Base-by-base conservation (phyloP, 2,797 vertebrate genomes). In the Scomberomorus guttatus region DNA sequence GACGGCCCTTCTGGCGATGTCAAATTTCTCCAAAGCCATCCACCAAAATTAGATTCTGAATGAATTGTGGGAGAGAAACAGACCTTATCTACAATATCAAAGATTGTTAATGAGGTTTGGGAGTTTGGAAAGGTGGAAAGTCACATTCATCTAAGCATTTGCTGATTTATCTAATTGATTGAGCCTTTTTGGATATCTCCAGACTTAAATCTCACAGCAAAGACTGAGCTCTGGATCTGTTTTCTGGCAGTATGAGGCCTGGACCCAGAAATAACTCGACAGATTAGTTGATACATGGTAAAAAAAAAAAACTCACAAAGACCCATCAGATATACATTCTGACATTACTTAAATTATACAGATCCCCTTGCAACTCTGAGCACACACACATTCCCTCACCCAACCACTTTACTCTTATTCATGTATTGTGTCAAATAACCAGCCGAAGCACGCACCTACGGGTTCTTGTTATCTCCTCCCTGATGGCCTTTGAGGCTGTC, bases 401-500 rank as follows among this genome's bases (percentile, higher is more conserved):
- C 4, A 39, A n/a, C 48, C 39, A 9, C 56, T 69, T 3, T 11
- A 50, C 46, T 20, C 18, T 50, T 11, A 17, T 14, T 37, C 10
- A 17, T 56, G 55, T 59, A 18, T 13, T 32, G 48, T 60, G 62
- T 65, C 25, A 66, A 46, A 17, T 8, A 51, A 56, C 6, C 44
- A 39, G 20, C 46, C 37, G 51, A 54, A 24, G 17, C 68, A 70
- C 27, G 20, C 68, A 46, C 37, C 15, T 55, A 68, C 34, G 17
- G 25, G 56, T 25, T 52, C 65, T 69, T 60, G 63, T 82, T 80
- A 50, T 54, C 66, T 37, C 39, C 13, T 14, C 25, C 50, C 51
- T n/a, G 59, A n/a, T 32, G 29, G 61, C 58, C 72, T 77, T 25
- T 69, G 67, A 74, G 68, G 2, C 32, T 18, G 82, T 67, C 48